phyloP scores from a whole-genome alignment of 2,797 vertebrate species.

The Rachycentron canadum region DNA sequence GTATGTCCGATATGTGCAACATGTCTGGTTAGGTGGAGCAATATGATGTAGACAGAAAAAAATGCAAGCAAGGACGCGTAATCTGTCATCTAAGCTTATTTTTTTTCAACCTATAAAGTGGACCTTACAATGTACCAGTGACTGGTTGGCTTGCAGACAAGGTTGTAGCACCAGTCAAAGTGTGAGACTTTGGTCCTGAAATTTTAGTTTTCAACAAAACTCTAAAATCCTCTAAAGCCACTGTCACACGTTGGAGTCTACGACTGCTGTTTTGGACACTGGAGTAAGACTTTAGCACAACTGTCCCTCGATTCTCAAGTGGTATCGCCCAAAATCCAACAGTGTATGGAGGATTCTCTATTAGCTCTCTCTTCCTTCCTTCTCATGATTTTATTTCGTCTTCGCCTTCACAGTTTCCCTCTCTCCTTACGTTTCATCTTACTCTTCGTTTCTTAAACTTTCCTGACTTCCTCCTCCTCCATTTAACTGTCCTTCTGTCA shows the following conservation, averaged over 20 bases:
- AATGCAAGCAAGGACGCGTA: neutral
- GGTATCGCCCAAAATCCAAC: neutral
- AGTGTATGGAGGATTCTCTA: neutral
- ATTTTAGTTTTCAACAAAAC: too few relatives aligned
- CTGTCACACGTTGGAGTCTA: neutral
- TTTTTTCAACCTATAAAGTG: neutral
- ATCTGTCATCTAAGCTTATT: constrained; percentile 1
- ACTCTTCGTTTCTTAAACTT: constrained; percentile 12
- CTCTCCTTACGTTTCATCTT: constrained; percentile 6
- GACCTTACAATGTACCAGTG: neutral
- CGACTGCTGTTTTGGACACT: neutral
- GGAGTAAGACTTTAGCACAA: neutral
- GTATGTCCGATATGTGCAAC: neutral
- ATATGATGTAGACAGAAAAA: constrained; percentile 5
- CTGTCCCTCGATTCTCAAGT: too few relatives aligned
- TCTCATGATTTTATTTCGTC: constrained; percentile 12
- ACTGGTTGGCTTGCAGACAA: neutral
- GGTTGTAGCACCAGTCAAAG: neutral
- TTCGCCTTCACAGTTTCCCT: neutral
- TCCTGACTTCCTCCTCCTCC: neutral
- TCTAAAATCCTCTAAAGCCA: neutral
- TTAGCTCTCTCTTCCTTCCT: constrained; percentile 2
- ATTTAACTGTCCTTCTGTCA: constrained; percentile 4
- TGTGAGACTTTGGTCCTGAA: neutral
- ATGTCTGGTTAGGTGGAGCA: neutral